Conservation (phyloP, 2,888 invertebrate genomes). For the Luffia ferchaultella region DNA sequence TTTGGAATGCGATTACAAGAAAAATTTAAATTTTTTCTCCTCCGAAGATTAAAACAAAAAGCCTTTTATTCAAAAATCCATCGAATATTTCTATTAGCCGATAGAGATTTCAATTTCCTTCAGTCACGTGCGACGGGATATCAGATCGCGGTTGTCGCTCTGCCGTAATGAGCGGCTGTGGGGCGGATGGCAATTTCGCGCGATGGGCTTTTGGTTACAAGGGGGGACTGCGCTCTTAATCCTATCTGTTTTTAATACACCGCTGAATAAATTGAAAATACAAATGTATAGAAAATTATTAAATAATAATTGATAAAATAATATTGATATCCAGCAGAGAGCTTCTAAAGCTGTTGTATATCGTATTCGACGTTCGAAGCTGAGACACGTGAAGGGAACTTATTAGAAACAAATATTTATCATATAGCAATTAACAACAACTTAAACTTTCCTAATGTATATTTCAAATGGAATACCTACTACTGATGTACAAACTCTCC, state of each 20-base stretch:
- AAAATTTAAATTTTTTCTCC: too few relatives aligned
- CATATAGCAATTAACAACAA: too few relatives aligned
- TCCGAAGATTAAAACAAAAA: neutral
- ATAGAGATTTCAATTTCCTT: conserved; percentile 66
- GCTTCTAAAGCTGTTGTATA: too few relatives aligned
- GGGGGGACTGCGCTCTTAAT: conserved; percentile 38
- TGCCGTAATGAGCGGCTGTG: conserved; percentile 56
- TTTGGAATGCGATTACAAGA: too few relatives aligned
- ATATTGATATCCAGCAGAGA: too few relatives aligned
- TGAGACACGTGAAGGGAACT: too few relatives aligned
- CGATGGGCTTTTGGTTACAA: conserved; percentile 59
- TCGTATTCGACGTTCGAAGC: too few relatives aligned
- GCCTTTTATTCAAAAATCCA: conserved; percentile 28
- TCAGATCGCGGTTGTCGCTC: conserved; percentile 57
- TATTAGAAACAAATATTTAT: too few relatives aligned
- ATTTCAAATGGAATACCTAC: too few relatives aligned
- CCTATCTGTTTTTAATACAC: conserved; percentile 46
- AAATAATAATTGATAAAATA: conserved; percentile 13
- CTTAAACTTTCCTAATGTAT: too few relatives aligned
- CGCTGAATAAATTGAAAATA: conserved; percentile 5
- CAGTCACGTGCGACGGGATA: conserved; percentile 59
- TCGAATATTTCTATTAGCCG: conserved; percentile 59
- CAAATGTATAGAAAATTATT: conserved; percentile 10
- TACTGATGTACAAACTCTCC: too few relatives aligned
- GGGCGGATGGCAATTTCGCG: conserved; percentile 59